A percentile compares a stretch with the other conserved stretches of the same genome.
phyloP scores from a whole-genome alignment of 92 coral and sea anemone species.

The Parazoanthus atlanticus region DNA sequence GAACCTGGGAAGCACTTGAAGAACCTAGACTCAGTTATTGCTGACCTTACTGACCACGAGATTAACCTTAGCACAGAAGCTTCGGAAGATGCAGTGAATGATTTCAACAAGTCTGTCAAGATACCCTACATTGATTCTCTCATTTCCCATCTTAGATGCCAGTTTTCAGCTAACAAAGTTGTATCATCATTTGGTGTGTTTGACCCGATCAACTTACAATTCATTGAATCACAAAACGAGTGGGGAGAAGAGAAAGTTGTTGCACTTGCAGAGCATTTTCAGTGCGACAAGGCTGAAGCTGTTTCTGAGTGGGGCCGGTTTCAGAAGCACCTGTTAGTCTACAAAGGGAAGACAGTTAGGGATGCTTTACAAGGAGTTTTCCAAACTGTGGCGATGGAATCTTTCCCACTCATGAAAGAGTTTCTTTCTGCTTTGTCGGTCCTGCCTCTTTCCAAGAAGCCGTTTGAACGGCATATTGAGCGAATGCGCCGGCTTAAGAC shows the following conservation, averaged over 20 bases:
- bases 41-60: not conserved
- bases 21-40: not conserved
- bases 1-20: not conserved
- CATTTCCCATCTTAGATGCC: not conserved
- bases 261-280: not conserved
- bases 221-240: not conserved
- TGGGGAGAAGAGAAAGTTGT: not conserved
- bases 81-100: not conserved
- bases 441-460: not conserved
- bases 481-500: not conserved
- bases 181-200: not conserved
- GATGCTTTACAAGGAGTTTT: not conserved
- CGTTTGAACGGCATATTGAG: not conserved
- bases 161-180: not conserved
- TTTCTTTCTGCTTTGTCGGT: not conserved
- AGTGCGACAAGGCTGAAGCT: not conserved
- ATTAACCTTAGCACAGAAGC: not conserved
- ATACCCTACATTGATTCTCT: not conserved
- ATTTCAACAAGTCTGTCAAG: not conserved
- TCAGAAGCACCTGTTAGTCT: not conserved
- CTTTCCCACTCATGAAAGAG: slow-evolving; percentile 1
- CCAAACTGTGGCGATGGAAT: not conserved
- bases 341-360: not conserved
- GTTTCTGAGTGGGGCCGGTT: not conserved
- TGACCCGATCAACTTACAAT: not conserved